These are phyloP conservation scores for Pachypanchax playfairii DNA, from an alignment of 2,113 vertebrate species.

Conservation along the genomic window DNA sequence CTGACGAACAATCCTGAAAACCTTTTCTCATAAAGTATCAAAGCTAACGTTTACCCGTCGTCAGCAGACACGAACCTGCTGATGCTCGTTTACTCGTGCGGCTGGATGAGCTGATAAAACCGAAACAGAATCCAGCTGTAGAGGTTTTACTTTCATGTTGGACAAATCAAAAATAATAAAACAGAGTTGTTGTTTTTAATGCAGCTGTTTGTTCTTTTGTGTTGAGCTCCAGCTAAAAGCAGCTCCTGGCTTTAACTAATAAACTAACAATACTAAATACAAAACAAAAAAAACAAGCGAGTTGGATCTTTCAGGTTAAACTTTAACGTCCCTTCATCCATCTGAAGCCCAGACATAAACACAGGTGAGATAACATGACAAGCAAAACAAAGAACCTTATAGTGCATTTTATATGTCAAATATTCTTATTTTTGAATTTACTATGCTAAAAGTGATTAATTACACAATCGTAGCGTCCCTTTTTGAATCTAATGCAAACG, in stretches of 20 bases:
- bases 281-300: not conserved
- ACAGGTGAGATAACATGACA: constrained; percentile 34
- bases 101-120: not conserved
- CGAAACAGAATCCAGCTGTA: not conserved
- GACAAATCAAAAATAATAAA: not conserved
- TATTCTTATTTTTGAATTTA: constrained; percentile 11
- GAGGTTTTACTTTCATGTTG: not conserved
- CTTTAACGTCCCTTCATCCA: constrained; percentile 16
- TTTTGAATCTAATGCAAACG: constrained; percentile 68
- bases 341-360: constrained; percentile 3
- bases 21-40: too few species aligned
- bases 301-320: too few species aligned
- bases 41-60: not conserved
- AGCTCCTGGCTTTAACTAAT: not conserved
- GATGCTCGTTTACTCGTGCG: not conserved
- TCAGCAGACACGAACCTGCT: not conserved
- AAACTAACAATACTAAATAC: too few species aligned
- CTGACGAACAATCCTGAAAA: constrained; percentile 18
- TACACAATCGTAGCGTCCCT: constrained; percentile 62
- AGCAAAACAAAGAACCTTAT: constrained; percentile 31
- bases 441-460: constrained; percentile 27
- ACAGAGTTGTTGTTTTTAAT: not conserved
- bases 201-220: not conserved
- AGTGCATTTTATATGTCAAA: constrained; percentile 69
- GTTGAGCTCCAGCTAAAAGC: not conserved